phyloP scores from a whole-genome alignment of 2,113 vertebrate species.

The Neodontobutis hainanensis region DNA sequence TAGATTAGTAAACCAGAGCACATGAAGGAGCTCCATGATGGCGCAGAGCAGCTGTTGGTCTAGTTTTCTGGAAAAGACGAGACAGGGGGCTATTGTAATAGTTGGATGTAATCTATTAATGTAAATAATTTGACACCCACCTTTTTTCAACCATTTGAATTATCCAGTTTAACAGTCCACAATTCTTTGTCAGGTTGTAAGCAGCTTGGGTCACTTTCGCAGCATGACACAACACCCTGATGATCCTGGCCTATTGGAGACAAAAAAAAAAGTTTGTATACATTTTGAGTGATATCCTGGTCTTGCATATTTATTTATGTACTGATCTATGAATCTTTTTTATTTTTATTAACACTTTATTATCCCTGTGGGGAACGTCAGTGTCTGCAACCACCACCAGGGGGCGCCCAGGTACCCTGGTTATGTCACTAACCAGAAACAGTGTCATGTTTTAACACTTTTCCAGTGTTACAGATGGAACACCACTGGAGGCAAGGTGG shows the following conservation, averaged over 20 bases:
- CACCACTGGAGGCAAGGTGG: too few relatives aligned
- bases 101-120: too few relatives aligned
- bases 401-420: too few relatives aligned
- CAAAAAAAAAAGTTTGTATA: neutral
- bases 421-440: too few relatives aligned
- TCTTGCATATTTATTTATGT: neutral
- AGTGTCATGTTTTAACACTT: too few relatives aligned
- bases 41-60: constrained; percentile 78
- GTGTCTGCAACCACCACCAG: too few relatives aligned
- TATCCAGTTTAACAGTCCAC: constrained; percentile 89
- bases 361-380: too few relatives aligned
- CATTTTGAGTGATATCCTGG: neutral
- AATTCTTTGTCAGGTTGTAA: constrained; percentile 85
- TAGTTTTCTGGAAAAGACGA: constrained; percentile 75
- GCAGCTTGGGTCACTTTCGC: constrained; percentile 82
- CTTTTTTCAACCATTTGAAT: constrained; percentile 81
- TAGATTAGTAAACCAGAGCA: constrained; percentile 87
- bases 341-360: neutral
- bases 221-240: constrained; percentile 83
- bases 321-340: too few relatives aligned
- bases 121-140: constrained; percentile 60
- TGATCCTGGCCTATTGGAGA: constrained; percentile 80
- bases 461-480: too few relatives aligned
- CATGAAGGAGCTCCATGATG: constrained; percentile 83
- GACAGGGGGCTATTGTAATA: neutral